Evolutionary conservation across 2,888 invertebrate species (phyloP).

Genomic region (Chalcis sispes): DNA sequence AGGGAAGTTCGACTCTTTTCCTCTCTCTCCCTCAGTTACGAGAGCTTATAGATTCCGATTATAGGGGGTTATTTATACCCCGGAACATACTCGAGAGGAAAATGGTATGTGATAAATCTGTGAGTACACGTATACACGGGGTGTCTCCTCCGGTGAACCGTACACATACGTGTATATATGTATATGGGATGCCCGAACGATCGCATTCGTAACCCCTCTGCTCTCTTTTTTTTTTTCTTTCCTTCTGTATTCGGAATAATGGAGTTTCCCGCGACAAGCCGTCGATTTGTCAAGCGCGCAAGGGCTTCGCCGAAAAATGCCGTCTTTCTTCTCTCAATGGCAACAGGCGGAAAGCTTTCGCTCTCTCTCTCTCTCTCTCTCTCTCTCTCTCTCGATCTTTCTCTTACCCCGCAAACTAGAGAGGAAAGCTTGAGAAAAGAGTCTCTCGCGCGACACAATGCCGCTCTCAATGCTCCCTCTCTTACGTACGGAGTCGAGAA

Average conservation of each 20-base stretch:
- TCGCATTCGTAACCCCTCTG: too few species aligned
- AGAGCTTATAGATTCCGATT: constrained; percentile 67
- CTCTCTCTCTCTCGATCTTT: too few species aligned
- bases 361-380: too few species aligned
- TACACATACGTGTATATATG: not conserved
- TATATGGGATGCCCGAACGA: not conserved
- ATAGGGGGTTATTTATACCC: constrained; percentile 71
- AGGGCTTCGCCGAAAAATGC: constrained; percentile 69
- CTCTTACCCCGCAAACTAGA: constrained; percentile 63
- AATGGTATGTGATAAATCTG: constrained; percentile 72
- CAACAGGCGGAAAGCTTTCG: constrained; percentile 73
- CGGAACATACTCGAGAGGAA: constrained; percentile 65
- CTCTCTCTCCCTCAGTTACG: not conserved
- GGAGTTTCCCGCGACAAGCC: constrained; percentile 73
- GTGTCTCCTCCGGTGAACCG: not conserved
- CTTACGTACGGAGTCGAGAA: constrained; percentile 49
- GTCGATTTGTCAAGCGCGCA: constrained; percentile 75
- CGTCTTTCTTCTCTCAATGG: constrained; percentile 67
- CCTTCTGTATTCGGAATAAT: constrained; percentile 60
- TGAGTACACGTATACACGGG: constrained; percentile 56
- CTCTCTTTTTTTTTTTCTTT: not conserved
- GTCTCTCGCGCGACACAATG: constrained; percentile 67
- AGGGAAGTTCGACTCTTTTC: constrained; percentile 42
- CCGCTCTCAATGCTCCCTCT: constrained; percentile 67
- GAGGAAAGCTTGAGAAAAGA: constrained; percentile 14